A percentile compares a stretch with the other conserved stretches of the same genome.
Conservation (phyloP, 2,888 invertebrate species). For the Epistrophella euchroma region DNA sequence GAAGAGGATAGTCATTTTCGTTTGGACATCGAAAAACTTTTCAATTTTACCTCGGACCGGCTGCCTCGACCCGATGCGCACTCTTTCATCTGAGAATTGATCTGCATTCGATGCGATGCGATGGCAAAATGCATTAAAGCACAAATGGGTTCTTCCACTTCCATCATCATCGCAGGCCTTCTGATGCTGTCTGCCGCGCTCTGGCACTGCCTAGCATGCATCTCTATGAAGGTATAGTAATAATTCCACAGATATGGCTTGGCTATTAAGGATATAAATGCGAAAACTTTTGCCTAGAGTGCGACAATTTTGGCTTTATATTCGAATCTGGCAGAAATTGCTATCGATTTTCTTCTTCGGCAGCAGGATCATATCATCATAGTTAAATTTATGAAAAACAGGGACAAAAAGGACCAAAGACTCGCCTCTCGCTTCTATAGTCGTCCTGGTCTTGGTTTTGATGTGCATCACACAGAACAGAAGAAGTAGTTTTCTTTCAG, state of each 20-base stretch:
- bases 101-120: slow-evolving; percentile 69
- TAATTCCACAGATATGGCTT: slow-evolving; percentile 49
- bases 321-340: slow-evolving; percentile 43
- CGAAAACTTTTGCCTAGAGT: slow-evolving; percentile 67
- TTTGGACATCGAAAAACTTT: slow-evolving; percentile 71
- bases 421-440: no score
- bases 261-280: slow-evolving; percentile 65
- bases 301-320: slow-evolving; percentile 63
- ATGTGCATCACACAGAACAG: slow-evolving; percentile 5
- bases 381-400: slow-evolving; percentile 32
- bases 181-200: neutral
- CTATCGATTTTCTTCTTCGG: slow-evolving; percentile 20
- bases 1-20: slow-evolving; percentile 27
- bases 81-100: slow-evolving; percentile 62
- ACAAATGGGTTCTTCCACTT: slow-evolving; percentile 50
- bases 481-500: slow-evolving; percentile 41
- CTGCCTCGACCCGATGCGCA: slow-evolving; percentile 9
- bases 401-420: neutral
- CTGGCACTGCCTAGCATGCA: neutral
- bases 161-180: neutral
- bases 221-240: slow-evolving; percentile 21
- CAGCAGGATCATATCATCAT: slow-evolving; percentile 34
- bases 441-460: neutral
- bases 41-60: slow-evolving; percentile 60
- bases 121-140: slow-evolving; percentile 62